These are phyloP conservation scores for Aphyosemion australe DNA, from an alignment of 2,113 vertebrate genomes.

Conservation along the genomic window DNA sequence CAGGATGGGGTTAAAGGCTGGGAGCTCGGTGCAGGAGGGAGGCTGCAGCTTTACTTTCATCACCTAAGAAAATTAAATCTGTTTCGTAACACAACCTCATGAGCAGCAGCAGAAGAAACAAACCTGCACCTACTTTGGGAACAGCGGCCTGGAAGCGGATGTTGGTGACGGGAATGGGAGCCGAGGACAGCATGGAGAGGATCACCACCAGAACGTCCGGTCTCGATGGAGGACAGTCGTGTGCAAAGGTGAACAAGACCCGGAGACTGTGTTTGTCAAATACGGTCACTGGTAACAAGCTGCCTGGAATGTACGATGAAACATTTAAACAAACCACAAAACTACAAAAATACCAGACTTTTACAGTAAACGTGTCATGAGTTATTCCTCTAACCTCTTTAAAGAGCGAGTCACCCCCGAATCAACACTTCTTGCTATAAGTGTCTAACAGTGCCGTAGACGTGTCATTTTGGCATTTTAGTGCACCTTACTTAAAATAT, in stretches of 20 bases:
- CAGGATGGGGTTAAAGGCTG: conserved; percentile 91
- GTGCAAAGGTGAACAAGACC: conserved; percentile 94
- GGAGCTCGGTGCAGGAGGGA: conserved; percentile 89
- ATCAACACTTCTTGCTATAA: too few relatives aligned
- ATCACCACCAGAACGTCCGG: conserved; percentile 94
- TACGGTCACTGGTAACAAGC: conserved; percentile 91
- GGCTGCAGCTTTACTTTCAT: conserved; percentile 98
- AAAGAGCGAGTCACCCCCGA: too few relatives aligned
- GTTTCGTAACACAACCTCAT: not conserved
- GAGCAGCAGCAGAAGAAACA: not conserved
- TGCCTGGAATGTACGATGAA: conserved; percentile 78
- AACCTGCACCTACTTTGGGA: conserved; percentile 52
- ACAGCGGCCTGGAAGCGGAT: conserved; percentile 96
- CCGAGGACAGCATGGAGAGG: conserved; percentile 95
- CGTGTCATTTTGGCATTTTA: too few relatives aligned
- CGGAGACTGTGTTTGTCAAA: conserved; percentile 94
- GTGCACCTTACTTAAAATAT: too few relatives aligned
- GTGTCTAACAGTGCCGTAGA: too few relatives aligned
- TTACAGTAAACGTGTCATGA: too few relatives aligned
- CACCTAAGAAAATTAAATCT: conserved; percentile 72
- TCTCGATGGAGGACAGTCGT: conserved; percentile 85
- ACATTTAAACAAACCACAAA: not conserved
- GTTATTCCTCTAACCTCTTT: too few relatives aligned
- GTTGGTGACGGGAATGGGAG: conserved; percentile 88
- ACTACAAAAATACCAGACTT: too few relatives aligned